These are phyloP conservation scores for Parnassius mnemosyne DNA, from an alignment of 2,888 invertebrate genomes.

Conservation along the genomic window DNA sequence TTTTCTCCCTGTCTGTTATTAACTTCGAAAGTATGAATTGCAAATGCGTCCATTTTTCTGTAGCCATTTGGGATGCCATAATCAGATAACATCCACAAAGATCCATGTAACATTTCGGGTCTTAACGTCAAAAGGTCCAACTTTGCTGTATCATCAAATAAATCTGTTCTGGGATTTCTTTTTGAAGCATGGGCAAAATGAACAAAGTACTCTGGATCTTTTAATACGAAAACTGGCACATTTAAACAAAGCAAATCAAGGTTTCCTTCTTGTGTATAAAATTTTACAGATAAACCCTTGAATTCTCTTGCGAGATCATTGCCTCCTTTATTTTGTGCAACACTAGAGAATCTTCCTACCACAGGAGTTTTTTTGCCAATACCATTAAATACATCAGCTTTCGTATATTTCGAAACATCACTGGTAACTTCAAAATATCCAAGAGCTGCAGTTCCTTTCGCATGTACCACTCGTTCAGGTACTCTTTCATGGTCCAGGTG, in stretches of 20 bases:
- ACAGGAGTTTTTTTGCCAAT: slow-evolving; percentile 89
- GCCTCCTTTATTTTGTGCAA: slow-evolving; percentile 89
- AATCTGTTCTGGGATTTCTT: slow-evolving; percentile 91
- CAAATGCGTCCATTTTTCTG: slow-evolving; percentile 94
- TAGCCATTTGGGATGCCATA: slow-evolving; percentile 94
- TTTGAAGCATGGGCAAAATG: slow-evolving; percentile 94
- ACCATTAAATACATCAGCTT: slow-evolving; percentile 86
- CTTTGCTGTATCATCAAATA: slow-evolving; percentile 90
- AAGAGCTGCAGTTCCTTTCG: slow-evolving; percentile 93
- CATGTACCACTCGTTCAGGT: slow-evolving; percentile 95
- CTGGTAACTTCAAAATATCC: slow-evolving; percentile 91
- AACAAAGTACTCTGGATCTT: slow-evolving; percentile 91
- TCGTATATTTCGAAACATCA: slow-evolving; percentile 87
- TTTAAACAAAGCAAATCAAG: slow-evolving; percentile 94
- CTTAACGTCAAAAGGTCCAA: slow-evolving; percentile 93
- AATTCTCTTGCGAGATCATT: slow-evolving; percentile 91
- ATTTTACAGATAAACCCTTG: slow-evolving; percentile 92
- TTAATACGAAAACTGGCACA: slow-evolving; percentile 92
- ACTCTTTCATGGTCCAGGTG: slow-evolving; percentile 92
- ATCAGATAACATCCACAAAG: slow-evolving; percentile 89
- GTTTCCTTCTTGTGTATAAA: slow-evolving; percentile 93
- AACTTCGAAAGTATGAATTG: slow-evolving; percentile 93
- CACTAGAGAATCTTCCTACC: slow-evolving; percentile 87
- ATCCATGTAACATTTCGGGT: slow-evolving; percentile 89
- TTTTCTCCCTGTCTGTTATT: slow-evolving; percentile 86